Conservation (phyloP, 2,113 vertebrate species). For the Grammomys dolichurus region DNA sequence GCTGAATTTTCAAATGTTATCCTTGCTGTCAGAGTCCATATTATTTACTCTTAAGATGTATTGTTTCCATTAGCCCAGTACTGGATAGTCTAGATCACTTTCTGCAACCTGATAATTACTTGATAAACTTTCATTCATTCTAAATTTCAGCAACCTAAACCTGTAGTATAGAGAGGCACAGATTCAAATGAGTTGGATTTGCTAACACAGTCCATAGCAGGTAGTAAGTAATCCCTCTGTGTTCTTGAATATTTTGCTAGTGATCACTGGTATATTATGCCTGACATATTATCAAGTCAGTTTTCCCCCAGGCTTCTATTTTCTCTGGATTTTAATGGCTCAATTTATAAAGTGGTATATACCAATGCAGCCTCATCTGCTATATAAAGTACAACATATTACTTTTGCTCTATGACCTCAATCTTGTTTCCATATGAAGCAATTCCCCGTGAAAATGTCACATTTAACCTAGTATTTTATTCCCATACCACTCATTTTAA, state of each 20-base stretch:
- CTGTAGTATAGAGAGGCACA: background rate
- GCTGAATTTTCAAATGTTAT: no score
- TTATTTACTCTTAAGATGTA: no score
- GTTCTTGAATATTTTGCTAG: background rate
- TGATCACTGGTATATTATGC: background rate
- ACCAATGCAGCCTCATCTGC: background rate
- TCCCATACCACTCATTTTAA: background rate
- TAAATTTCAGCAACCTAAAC: no score
- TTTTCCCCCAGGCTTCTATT: background rate
- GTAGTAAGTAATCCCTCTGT: accelerated
- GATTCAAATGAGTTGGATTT: background rate
- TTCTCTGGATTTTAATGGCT: background rate
- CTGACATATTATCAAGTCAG: background rate
- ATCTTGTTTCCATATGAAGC: background rate
- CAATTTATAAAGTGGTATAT: background rate
- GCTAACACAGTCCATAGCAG: background rate
- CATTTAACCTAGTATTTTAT: background rate
- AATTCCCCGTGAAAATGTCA: background rate
- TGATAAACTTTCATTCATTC: no score
- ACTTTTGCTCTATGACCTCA: background rate
- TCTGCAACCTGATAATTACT: no score
- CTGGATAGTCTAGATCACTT: no score
- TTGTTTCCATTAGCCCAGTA: no score
- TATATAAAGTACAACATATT: background rate
- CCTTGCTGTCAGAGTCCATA: no score